A percentile compares a stretch with the other conserved stretches of the same genome.
Conservation (phyloP, 1,140 invertebrate species). For the Yoshiicerus persimilis region DNA sequence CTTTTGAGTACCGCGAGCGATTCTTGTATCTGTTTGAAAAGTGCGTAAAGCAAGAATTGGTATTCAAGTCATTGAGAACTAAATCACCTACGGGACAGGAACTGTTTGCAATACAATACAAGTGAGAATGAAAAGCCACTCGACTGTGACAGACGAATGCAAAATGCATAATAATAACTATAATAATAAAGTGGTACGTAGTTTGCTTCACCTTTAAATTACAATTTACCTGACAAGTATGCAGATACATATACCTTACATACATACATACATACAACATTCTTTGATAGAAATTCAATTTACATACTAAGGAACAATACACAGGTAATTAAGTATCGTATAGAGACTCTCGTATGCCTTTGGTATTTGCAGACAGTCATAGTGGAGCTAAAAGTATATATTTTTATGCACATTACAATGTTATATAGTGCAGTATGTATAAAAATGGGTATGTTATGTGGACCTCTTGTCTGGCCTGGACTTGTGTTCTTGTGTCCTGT, state of each 20-base stretch:
- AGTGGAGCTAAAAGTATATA: no score
- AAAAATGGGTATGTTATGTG: not conserved
- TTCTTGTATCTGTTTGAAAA: not conserved
- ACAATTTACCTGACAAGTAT: no score
- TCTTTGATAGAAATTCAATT: no score
- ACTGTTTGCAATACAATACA: not conserved
- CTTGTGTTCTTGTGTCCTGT: no score
- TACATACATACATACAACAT: no score
- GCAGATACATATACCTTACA: no score
- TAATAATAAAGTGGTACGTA: not conserved
- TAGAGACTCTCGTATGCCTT: no score
- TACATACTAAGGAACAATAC: no score
- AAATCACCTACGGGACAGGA: not conserved
- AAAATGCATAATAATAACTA: conserved; percentile 20
- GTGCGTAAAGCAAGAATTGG: not conserved
- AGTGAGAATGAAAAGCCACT: conserved; percentile 3
- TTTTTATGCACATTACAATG: no score
- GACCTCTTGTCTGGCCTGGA: not conserved
- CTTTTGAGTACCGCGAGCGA: not conserved
- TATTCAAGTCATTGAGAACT: not conserved
- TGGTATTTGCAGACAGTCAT: no score
- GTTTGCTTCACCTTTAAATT: not conserved
- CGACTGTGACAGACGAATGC: conserved; percentile 7
- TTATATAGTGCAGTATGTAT: not conserved
- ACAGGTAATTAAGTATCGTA: no score